Base-by-base conservation (phyloP, 30 jellyfish, hydroid and myxozoan genomes). In the Hydractinia symbiolongicarpus region DNA sequence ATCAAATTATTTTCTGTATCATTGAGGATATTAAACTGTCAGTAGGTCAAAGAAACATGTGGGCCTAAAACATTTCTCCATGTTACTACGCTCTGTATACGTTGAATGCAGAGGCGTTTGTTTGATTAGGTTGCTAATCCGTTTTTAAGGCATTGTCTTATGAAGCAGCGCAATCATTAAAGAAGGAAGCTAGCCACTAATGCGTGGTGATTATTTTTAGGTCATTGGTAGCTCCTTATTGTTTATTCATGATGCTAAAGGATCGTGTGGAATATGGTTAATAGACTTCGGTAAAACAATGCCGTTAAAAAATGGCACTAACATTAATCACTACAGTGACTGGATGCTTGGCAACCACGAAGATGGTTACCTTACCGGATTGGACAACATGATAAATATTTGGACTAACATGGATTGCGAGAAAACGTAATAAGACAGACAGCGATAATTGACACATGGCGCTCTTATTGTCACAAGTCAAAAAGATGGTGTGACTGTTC, bases 251-350 rank as follows among this genome's bases (percentile, higher is more conserved):
- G 98, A 93, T 62, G 61, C 82, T 9, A 60, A 78, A 9, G 98
- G 95, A 3, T 72, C 58, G 40, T 81, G 94, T 10, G 88, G 95
- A 55, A 84, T 93, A 9, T 93, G 98, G 98, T n/a, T 93, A 77
- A 93, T 93, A 9, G 98, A 93, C 83, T 93, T 93, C 84, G 98
- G 98, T 54, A 93, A 93, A 77, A 93, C 98, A 51, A 70, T 81
- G 50, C 83, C 84, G 16, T 75, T 93, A 7, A 89, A 94, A 15
- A 77, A 61, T 10, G 95, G 92, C 44, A 17, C 76, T 55, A 66
- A 81, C 15, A 61, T 93, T 17, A 78, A 83, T 69, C 98, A 93
- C 67, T 19, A 86, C 61, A 69, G 78, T 50, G 81, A 80, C 55
- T 93, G 98, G 98, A 54, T 17, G 50, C 90, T 88, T 62, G 98